Base-by-base conservation (phyloP, 53 echinoderm and acorn worm genomes). In the Astropecten irregularis region DNA sequence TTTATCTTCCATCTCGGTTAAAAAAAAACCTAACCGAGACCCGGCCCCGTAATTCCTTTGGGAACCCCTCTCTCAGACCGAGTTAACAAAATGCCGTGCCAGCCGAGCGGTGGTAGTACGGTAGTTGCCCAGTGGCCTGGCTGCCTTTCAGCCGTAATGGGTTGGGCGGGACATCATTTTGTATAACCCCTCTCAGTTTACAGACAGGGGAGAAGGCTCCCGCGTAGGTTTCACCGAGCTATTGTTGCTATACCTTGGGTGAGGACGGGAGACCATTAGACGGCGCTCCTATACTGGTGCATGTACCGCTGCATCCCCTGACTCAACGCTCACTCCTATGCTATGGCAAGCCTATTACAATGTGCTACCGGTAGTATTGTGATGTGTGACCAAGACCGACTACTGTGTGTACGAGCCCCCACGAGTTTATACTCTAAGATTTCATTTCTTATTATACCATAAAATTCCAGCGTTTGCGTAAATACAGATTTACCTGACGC, bases 141-240 rank as follows among this genome's bases (percentile, higher is more conserved):
- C 71, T 60, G 35, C 72, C 69, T 72, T 71, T 60, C 84, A 48
- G 6, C 59, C 60, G 84, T 84, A 84, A 84, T 84, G 84, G 84
- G 71, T 84, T 84, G 84, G 84, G 84, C 71, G 84, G 84, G 84
- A 72, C 84, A 48, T 71, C 62, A 49, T 72, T 84, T 84, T 71
- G 72, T 84, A 49, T 48, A 47, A 32, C 36, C 71, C 59, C 72
- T 84, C 84, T 84, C 84, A 34, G n/a, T 72, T 84, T 84, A 84
- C 84, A 84, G 84, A 34, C 84, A 42, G n/a, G n/a, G n/a, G n/a
- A n/a, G n/a, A n/a, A 46, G 60, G 58, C 70, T 83, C 57, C 71
- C 84, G 20, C 49, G 61, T 28, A 49, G 71, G 44, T 33, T 47
- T 72, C 49, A n/a, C 44, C 27, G 16, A 16, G 69, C 42, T 27